Base-by-base conservation (phyloP, 1,140 invertebrate species). In the Ceratosolen fusciceps region DNA sequence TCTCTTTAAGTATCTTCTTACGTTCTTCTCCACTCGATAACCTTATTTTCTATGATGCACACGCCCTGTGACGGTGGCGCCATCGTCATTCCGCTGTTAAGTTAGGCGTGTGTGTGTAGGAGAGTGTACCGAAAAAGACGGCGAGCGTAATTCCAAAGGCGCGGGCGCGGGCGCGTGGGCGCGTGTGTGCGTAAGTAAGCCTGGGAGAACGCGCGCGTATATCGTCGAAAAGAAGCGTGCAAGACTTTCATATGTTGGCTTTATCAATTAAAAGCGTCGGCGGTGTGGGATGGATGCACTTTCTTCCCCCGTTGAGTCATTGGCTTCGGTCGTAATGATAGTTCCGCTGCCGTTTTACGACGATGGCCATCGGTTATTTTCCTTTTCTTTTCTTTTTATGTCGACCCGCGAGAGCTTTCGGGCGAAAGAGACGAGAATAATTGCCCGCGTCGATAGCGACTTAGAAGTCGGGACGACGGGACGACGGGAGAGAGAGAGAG, bases 1-100 rank as follows among this genome's bases (percentile, higher is more conserved):
- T n/a, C n/a, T n/a, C n/a, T n/a, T n/a, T n/a, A n/a, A n/a, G n/a
- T n/a, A n/a, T n/a, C n/a, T n/a, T n/a, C n/a, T n/a, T n/a, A n/a
- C 60, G 34, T 65, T 37, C 2, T 24, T 12, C 0, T 12, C 60
- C 37, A 7, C 5, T 65, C 4, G 21, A 37, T 65, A 65, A 65
- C 60, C 31, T 65, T 65, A 37, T 62, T 37, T 37, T 65, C 31
- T 34, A 37, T 65, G 60, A 65, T 31, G 60, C 19, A 37, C 60
- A 65, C 60, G 60, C 60, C 60, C 60, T 37, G 60, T 65, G 60
- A 65, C 60, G 31, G 60, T 65, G 60, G 60, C 34, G 60, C 60
- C 60, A 65, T 65, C 60, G 9, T 37, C 16, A 65, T 65, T 65
- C n/a, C 31, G 60, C 3, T 7, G 60, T 37, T n/a, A 65, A 65